Conservation (phyloP, 1,140 invertebrate genomes). For the Metopolophium dirhodum region DNA sequence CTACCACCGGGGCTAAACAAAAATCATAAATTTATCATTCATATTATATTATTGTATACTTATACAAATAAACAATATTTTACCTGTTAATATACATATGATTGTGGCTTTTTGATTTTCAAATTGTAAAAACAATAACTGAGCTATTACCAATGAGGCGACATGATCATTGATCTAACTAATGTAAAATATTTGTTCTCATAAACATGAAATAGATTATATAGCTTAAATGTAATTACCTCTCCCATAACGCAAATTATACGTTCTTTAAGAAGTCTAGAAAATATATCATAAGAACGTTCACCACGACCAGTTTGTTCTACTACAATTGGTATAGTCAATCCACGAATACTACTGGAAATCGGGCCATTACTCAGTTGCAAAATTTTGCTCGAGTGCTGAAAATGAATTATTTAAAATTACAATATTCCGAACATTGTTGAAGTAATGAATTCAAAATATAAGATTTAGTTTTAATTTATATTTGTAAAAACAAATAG, state of each 20-base stretch:
- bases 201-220: neutral
- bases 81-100: slow-evolving; percentile 91
- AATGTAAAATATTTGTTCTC: slow-evolving; percentile 2
- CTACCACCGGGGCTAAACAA: slow-evolving; percentile 81
- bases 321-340: slow-evolving; percentile 86
- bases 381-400: neutral
- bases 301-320: slow-evolving; percentile 93
- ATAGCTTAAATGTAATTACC: slow-evolving; percentile 67
- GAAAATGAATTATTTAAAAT: neutral
- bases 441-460: no score
- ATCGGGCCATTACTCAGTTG: neutral
- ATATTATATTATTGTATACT: neutral
- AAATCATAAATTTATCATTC: neutral
- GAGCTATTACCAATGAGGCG: slow-evolving; percentile 89
- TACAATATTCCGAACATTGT: neutral
- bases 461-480: neutral
- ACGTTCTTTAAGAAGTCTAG: slow-evolving; percentile 88
- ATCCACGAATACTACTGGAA: slow-evolving; percentile 12
- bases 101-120: slow-evolving; percentile 97
- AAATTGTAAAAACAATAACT: slow-evolving; percentile 92
- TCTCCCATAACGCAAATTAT: slow-evolving; percentile 95
- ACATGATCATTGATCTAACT: slow-evolving; percentile 78
- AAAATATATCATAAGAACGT: slow-evolving; percentile 95
- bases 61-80: slow-evolving; percentile 1
- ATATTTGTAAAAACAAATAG: neutral